Percentiles rank a stretch among this genome's conserved stretches.
Evolutionary conservation across 2,888 invertebrate species (phyloP).

Genomic region (Polyploca ridens): DNA sequence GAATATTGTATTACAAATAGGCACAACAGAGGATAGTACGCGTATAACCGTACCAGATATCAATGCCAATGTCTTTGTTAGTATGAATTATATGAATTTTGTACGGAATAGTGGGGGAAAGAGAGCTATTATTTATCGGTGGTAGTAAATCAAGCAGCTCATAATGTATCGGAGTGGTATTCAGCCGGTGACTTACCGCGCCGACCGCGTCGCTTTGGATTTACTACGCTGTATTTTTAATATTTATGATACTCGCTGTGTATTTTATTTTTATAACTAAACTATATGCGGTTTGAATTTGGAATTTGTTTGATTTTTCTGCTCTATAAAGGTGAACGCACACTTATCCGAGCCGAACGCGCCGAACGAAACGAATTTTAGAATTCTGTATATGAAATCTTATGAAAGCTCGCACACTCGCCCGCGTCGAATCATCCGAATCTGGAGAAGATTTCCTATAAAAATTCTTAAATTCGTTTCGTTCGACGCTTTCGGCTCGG

Average conservation of each 20-base stretch:
- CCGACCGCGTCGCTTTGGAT: conserved; percentile 32
- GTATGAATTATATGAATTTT: conserved; percentile 60
- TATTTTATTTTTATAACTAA: conserved; percentile 32
- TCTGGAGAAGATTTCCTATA: too few relatives aligned
- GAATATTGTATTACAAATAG: conserved; percentile 37
- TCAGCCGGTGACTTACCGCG: conserved; percentile 33
- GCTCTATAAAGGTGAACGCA: too few relatives aligned
- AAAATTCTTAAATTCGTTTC: too few relatives aligned
- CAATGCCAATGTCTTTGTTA: conserved; percentile 55
- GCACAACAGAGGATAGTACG: conserved; percentile 11
- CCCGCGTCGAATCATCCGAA: too few relatives aligned
- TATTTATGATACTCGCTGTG: conserved; percentile 25
- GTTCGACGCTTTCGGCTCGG: too few relatives aligned
- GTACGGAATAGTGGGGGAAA: conserved; percentile 55
- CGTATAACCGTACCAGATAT: conserved; percentile 32
- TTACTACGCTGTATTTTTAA: conserved; percentile 53
- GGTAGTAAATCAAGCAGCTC: conserved; percentile 64
- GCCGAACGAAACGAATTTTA: too few relatives aligned
- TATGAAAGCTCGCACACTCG: too few relatives aligned
- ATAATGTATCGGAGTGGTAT: conserved; percentile 60
- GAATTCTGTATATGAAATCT: too few relatives aligned
- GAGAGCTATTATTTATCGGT: conserved; percentile 63
- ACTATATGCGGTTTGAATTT: conserved; percentile 18
- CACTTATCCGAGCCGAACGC: too few relatives aligned
- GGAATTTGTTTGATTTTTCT: background rate